phyloP scores from a whole-genome alignment of 2,113 vertebrate species.

The Trachemys scripta region DNA sequence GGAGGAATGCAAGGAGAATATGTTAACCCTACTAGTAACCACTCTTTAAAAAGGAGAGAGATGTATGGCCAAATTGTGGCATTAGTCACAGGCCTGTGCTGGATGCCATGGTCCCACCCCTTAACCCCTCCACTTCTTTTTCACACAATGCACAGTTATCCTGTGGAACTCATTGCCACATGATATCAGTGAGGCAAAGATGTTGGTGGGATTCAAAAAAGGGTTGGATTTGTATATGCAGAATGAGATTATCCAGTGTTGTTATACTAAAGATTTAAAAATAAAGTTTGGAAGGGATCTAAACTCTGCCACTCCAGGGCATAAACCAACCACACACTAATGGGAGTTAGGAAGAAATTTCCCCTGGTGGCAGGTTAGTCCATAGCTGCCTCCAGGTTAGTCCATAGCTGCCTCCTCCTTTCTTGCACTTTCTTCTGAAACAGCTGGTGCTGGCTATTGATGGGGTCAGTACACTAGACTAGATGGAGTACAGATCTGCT shows the following conservation, averaged over 20 bases:
- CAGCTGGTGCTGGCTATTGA: neutral
- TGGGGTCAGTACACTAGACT: neutral
- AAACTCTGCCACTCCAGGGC: neutral
- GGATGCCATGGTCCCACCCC: neutral
- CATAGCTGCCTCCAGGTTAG: neutral
- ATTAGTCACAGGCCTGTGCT: neutral
- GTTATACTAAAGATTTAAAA: neutral
- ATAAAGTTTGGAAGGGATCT: neutral
- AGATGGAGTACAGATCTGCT: accelerated
- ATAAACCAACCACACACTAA: neutral
- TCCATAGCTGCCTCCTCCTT: neutral
- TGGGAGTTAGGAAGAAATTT: neutral
- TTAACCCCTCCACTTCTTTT: neutral
- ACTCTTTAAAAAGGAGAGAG: neutral
- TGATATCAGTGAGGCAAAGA: neutral
- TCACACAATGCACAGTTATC: neutral
- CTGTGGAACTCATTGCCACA: accelerated
- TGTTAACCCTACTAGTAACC: neutral
- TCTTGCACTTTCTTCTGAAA: neutral
- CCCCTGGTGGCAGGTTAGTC: neutral
- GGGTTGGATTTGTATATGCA: neutral
- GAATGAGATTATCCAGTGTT: neutral
- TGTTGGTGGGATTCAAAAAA: neutral
- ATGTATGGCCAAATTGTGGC: neutral
- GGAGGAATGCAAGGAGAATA: neutral